Conservation (phyloP, 2,888 invertebrate species). For the Eledona agricola region DNA sequence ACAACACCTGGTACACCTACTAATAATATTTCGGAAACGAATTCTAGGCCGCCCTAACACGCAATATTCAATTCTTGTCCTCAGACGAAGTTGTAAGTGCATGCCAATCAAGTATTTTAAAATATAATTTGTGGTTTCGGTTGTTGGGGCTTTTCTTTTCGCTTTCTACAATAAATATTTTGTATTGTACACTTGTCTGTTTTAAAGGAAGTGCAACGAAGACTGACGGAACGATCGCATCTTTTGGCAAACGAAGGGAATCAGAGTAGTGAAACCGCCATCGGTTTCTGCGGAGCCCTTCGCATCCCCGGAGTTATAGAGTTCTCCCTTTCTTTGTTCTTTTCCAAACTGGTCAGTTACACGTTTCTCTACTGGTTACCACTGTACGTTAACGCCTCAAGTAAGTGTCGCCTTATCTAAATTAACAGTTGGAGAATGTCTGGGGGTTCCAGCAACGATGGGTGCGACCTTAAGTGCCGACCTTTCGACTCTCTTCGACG, state of each 20-base stretch:
- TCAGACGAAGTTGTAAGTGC: slow-evolving; percentile 55
- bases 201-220: slow-evolving; percentile 56
- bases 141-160: slow-evolving; percentile 28
- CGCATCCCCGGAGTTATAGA: slow-evolving; percentile 92
- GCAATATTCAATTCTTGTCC: slow-evolving; percentile 44
- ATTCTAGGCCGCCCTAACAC: slow-evolving; percentile 44
- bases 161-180: slow-evolving; percentile 9
- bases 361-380: slow-evolving; percentile 98
- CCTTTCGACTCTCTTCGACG: slow-evolving; percentile 83
- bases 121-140: slow-evolving; percentile 10
- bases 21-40: slow-evolving; percentile 8
- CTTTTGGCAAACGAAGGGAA: slow-evolving; percentile 46
- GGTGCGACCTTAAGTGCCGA: slow-evolving; percentile 76
- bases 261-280: slow-evolving; percentile 66
- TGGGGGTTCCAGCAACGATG: slow-evolving; percentile 67
- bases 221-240: slow-evolving; percentile 53
- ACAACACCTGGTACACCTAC: not conserved
- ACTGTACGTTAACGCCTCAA: slow-evolving; percentile 82
- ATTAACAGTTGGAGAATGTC: no score
- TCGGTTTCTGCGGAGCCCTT: slow-evolving; percentile 81
- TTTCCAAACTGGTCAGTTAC: slow-evolving; percentile 96
- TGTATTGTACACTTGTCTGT: slow-evolving; percentile 16
- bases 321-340: slow-evolving; percentile 92
- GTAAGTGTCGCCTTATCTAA: no score
- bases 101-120: no score